Evolutionary conservation across 1,140 invertebrate species (phyloP).

Genomic region (Trachymyrmex septentrionalis): DNA sequence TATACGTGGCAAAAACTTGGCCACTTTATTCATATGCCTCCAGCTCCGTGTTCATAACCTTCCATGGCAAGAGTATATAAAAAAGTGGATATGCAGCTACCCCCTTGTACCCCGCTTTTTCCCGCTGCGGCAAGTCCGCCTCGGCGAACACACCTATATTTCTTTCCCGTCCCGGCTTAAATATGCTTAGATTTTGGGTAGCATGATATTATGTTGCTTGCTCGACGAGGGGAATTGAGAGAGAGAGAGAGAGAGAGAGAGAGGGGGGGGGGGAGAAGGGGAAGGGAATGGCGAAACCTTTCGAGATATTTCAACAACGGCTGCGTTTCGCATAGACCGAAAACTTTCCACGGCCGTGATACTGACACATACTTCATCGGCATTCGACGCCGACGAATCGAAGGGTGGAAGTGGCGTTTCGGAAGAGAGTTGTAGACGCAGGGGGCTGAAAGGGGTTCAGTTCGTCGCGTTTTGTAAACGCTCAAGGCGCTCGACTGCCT

Average conservation of each 20-base stretch:
- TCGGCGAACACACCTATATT: slow-evolving; percentile 70
- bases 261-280: slow-evolving; percentile 4
- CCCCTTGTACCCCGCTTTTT: slow-evolving; percentile 42
- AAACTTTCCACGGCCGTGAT: slow-evolving; percentile 66
- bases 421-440: slow-evolving; percentile 23
- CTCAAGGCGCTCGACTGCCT: slow-evolving; percentile 59
- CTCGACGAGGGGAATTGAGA: slow-evolving; percentile 40
- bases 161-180: slow-evolving; percentile 71
- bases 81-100: slow-evolving; percentile 71
- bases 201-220: slow-evolving; percentile 72
- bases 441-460: not conserved
- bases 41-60: slow-evolving; percentile 78
- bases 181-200: slow-evolving; percentile 78
- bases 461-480: slow-evolving; percentile 58
- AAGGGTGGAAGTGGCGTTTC: slow-evolving; percentile 53
- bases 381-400: slow-evolving; percentile 61
- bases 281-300: slow-evolving; percentile 45
- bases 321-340: slow-evolving; percentile 46
- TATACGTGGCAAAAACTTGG: slow-evolving; percentile 79
- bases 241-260: slow-evolving; percentile 21
- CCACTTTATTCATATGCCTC: slow-evolving; percentile 79
- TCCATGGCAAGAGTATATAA: slow-evolving; percentile 74
- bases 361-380: slow-evolving; percentile 63
- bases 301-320: slow-evolving; percentile 66
- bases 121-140: slow-evolving; percentile 49